These are phyloP conservation scores for Masnerella sp. DNA, from an alignment of 2,888 invertebrate species.

Conservation along the genomic window DNA sequence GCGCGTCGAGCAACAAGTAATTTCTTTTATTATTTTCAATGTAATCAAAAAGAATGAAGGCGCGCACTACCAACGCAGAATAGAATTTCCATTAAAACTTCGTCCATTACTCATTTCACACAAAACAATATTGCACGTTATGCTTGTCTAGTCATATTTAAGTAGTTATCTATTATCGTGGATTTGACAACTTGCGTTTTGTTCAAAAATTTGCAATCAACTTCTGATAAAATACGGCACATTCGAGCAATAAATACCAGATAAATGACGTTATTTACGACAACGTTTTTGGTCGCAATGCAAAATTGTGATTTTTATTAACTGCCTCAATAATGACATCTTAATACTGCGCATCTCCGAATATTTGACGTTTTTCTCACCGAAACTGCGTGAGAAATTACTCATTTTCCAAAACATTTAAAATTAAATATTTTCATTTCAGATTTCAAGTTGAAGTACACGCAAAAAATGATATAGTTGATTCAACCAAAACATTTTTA, in stretches of 20 bases:
- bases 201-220: conserved; percentile 43
- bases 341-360: no score
- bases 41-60: conserved; percentile 49
- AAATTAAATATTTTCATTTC: no score
- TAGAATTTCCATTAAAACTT: conserved; percentile 58
- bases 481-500: no score
- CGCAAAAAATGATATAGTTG: no score
- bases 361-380: no score
- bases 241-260: conserved; percentile 44
- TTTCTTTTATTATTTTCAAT: background rate
- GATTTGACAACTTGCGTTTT: conserved; percentile 51
- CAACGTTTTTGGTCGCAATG: conserved; percentile 20
- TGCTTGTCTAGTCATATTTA: conserved; percentile 53
- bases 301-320: conserved; percentile 41
- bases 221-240: conserved; percentile 35
- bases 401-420: no score
- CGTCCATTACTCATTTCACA: conserved; percentile 52
- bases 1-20: no score
- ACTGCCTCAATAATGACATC: no score
- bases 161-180: conserved; percentile 57
- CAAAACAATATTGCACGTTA: conserved; percentile 55
- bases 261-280: conserved; percentile 43
- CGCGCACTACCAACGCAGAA: conserved; percentile 42
- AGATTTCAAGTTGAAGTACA: no score
- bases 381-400: no score